Evolutionary conservation across 2,888 invertebrate genomes (phyloP), one percentile per base, ranked within the genome.

Genomic region (Troides aeacus): DNA sequence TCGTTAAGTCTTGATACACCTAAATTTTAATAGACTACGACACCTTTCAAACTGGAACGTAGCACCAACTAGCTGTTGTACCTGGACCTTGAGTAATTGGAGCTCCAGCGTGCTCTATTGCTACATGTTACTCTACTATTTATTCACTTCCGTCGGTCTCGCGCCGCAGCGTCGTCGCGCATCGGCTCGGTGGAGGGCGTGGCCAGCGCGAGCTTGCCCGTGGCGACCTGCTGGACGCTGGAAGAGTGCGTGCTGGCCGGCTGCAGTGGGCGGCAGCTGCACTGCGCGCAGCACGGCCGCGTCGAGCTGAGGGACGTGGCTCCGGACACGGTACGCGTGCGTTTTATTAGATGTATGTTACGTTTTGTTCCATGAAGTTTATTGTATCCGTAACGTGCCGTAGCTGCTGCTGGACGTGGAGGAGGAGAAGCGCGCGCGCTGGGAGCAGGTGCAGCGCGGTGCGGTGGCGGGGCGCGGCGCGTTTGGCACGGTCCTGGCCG

Each of bases 401-500:
- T 77, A 95, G 94, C 93, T 98, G 58, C 97, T 99, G 76, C 93
- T 97, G 73, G 99, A 99, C 89, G 94, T 99, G 67, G 97, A 97
- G 18, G 95, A 96, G 62, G 94, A 95, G 56, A 95, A 96, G 76
- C 94, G 98, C 15, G 96, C 99, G 18, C 95, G 96, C 74, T 95
- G 97, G 72, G 97, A 97, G 72, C 95, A 96, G 77, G 95, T 99
- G 5, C 94, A 95, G 61, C 94, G 96, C 70, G 96, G 95, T 0
- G 93, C 94, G 0, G 88, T 97, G 65, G 93, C 98, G 53, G 99
- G 99, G 0, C 95, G 99, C n/a, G 99, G 99, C 2, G 99, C 99
- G 0, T 99, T 99, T 92, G 99, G 99, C 0, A 98, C 99, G 78
- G 99, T 99, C 12, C 98, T 98, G 84, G 95, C 96, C 78, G 98